Evolutionary conservation across 2,113 vertebrate species (phyloP), one percentile per base, ranked within the genome.

Genomic region (Sprattus sprattus): DNA sequence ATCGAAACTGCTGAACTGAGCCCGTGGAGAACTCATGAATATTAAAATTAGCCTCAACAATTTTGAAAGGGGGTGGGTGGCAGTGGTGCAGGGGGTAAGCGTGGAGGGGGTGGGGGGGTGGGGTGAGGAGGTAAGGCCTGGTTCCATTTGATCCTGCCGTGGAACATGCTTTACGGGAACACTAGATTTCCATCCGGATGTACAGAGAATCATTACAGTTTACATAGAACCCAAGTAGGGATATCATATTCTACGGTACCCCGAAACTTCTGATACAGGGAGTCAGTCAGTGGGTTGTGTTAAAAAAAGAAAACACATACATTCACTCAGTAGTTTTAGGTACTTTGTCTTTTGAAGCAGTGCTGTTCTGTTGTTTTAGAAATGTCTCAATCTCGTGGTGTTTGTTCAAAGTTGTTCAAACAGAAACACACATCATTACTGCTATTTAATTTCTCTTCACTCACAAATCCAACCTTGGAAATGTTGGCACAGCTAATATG

Each of bases 21-120:
- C 96, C 97, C 95, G 96, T 96, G 97, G 97, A 97, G 96, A 95
- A 95, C 94, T 97, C 97, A 99, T 99, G 98, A 99, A 99, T 99
- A 99, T 99, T 99, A 97, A 99, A 97, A 97, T 95, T 94, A 96
- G 95, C 96, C 96, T 95, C 95, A 96, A 96, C 96, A 97, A 97
- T 96, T 97, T 97, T 96, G 88, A 95, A 94, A 87, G 88, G 94
- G 95, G 67, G 28, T 32, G 67, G 67, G 67, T 75, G 67, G 67
- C 5, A 32, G 67, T 39, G 67, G 67, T 13, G 67, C 28, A 25
- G 28, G 28, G 67, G 67, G 67, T 32, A 32, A 39, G 28, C 20
- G 28, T 32, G 67, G 67, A 32, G 67, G 60, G 25, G 11, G n/a
- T 28, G 13, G 67, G 67, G 67, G 89, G 81, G 86, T 78, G 81